Base-by-base conservation (phyloP, 2,113 vertebrate species). In the Rutilus rutilus region DNA sequence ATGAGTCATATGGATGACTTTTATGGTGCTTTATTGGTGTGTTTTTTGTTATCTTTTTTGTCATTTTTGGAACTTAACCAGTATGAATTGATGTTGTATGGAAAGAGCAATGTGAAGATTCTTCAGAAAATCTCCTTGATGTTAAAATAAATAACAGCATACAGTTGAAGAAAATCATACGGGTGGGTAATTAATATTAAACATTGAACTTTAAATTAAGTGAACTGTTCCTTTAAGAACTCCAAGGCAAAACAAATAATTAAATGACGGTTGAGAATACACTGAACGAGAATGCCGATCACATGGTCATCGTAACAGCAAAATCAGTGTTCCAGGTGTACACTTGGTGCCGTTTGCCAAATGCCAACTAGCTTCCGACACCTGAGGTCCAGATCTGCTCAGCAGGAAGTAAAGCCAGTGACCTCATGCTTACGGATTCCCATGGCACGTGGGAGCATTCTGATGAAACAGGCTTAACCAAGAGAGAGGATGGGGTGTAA, bases 371-470 rank as follows among this genome's bases (percentile, higher is more conserved):
- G 81, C 50, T 65, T 86, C 12, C 10, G 11, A 78, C 45, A 86
- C 85, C 81, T 57, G 69, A 45, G 67, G 57, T 64, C 60, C 59
- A 25, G 64, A 71, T 57, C 47, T 23, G 30, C 65, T 83, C 47
- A n/a, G 45, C 42, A 52, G 80, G 30, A 82, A 82, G 27, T 23
- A 6, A 54, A 82, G 25, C 25, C 64, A 73, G 21, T 76, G 74
- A 76, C 78, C 80, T 85, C 59, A 62, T 23, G 60, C 78, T 85
- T 87, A 75, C 39, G 23, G 85, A 80, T 83, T 82, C 84, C 89
- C 60, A 69, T 14, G 45, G 67, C 39, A 81, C 42, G n/a, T 45
- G 21, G 85, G 52, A 23, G 83, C 33, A 33, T 84, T 81, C 73
- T 85, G 82, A 73, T 79, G 67, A 80, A 85, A 85, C 36, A 33